Conservation (phyloP, 2,888 invertebrate genomes). For the Trichogramma dendrolimi region DNA sequence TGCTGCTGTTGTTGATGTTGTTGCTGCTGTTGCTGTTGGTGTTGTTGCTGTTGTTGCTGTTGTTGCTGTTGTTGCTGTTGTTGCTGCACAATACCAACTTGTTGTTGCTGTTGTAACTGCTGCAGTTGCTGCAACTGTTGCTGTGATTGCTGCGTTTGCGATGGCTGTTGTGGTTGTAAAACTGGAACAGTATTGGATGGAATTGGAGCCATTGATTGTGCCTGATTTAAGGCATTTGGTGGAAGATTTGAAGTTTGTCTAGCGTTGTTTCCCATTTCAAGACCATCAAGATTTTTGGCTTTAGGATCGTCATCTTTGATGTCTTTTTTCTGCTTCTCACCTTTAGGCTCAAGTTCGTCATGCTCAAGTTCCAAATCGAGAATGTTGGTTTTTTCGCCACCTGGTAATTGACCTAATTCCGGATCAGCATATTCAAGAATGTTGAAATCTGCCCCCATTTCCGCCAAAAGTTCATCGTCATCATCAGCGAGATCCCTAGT, state of each 20-base stretch:
- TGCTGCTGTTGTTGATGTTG: conserved; percentile 48
- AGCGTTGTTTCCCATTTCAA: conserved; percentile 32
- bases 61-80: conserved; percentile 35
- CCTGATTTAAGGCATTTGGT: conserved; percentile 37
- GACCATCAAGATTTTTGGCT: conserved; percentile 38
- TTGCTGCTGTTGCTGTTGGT: conserved; percentile 35
- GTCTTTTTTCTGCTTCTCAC: conserved; percentile 56
- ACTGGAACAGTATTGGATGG: conserved; percentile 11
- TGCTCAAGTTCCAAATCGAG: conserved; percentile 81
- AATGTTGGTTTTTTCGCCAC: conserved; percentile 78
- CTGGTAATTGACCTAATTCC: conserved; percentile 76
- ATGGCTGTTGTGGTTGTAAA: conserved; percentile 35
- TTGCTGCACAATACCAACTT: conserved; percentile 34
- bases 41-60: conserved; percentile 33
- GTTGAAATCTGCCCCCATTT: conserved; percentile 92
- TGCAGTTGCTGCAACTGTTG: conserved; percentile 35
- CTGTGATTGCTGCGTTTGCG: conserved; percentile 37
- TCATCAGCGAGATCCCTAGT: conserved; percentile 79
- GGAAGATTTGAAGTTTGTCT: conserved; percentile 37
- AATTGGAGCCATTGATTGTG: conserved; percentile 35
- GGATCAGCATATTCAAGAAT: conserved; percentile 94
- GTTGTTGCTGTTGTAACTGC: conserved; percentile 36
- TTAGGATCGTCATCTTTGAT: conserved; percentile 44
- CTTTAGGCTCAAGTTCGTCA: conserved; percentile 64
- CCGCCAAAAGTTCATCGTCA: conserved; percentile 82